phyloP scores from a whole-genome alignment of 2,113 vertebrate species.

The Hypomesus transpacificus region DNA sequence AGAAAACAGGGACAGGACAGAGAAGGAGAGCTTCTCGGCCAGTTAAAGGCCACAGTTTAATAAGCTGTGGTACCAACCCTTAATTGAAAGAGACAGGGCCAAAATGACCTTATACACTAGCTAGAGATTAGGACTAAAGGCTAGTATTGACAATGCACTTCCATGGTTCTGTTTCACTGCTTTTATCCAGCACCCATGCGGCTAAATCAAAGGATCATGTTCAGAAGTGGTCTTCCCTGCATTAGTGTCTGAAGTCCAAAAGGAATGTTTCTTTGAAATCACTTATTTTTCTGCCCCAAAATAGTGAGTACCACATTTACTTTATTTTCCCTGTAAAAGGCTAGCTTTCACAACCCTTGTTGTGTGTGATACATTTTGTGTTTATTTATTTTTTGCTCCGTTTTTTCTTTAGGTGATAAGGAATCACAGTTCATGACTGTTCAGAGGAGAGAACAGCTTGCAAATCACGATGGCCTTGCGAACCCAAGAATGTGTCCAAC shows the following conservation, averaged over 20 bases:
- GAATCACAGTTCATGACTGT: slow-evolving; percentile 50
- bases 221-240: slow-evolving; percentile 35
- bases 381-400: neutral
- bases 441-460: slow-evolving; percentile 6
- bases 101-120: slow-evolving; percentile 10
- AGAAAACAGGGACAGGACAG: neutral
- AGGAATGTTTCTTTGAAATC: neutral
- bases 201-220: slow-evolving; percentile 33
- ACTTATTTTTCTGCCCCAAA: too few relatives aligned
- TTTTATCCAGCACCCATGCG: slow-evolving; percentile 24
- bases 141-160: slow-evolving; percentile 14
- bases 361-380: slow-evolving; percentile 4
- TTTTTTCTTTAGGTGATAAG: slow-evolving; percentile 16
- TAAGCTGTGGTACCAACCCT: slow-evolving; percentile 7
- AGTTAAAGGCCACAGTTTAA: slow-evolving; percentile 30
- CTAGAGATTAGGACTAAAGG: slow-evolving; percentile 9
- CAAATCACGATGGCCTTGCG: slow-evolving; percentile 39
- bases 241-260: slow-evolving; percentile 26
- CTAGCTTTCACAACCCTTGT: slow-evolving; percentile 7
- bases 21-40: neutral
- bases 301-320: too few relatives aligned
- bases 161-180: slow-evolving; percentile 10
- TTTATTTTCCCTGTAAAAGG: too few relatives aligned
- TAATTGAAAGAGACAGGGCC: slow-evolving; percentile 35
- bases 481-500: slow-evolving; percentile 63